Evolutionary conservation across 2,888 invertebrate genomes (phyloP).

Genomic region (Apodemia duryi): DNA sequence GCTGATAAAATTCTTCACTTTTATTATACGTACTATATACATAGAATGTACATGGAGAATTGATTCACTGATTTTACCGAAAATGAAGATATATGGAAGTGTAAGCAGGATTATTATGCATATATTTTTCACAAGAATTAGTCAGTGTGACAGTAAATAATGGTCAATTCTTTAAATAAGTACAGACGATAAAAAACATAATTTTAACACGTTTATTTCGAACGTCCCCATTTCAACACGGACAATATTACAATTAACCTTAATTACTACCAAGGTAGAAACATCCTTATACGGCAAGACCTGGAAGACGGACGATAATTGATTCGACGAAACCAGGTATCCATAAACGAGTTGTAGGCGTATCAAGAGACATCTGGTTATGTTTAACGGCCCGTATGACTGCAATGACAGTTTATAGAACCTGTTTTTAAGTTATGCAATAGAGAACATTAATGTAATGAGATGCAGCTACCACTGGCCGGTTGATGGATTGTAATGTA

Average conservation of each 20-base stretch:
- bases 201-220: slow-evolving; percentile 5
- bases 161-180: background rate
- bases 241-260: slow-evolving; percentile 40
- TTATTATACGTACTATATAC: too few species aligned
- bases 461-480: background rate
- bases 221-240: slow-evolving; percentile 14
- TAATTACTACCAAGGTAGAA: slow-evolving; percentile 40
- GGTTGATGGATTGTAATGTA: slow-evolving; percentile 3
- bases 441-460: slow-evolving; percentile 57
- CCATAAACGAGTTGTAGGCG: slow-evolving; percentile 53
- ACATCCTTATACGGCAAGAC: slow-evolving; percentile 44
- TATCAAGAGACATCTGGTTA: slow-evolving; percentile 55
- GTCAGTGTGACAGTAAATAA: background rate
- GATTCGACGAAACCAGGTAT: slow-evolving; percentile 45
- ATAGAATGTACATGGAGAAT: too few species aligned
- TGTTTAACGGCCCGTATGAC: slow-evolving; percentile 47
- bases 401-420: slow-evolving; percentile 60
- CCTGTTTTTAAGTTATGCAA: slow-evolving; percentile 70
- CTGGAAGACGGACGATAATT: slow-evolving; percentile 47
- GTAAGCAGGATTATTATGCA: too few species aligned
- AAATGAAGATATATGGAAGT: too few species aligned
- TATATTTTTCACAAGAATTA: too few species aligned
- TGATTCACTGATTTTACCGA: too few species aligned
- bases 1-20: too few species aligned
- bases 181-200: background rate